Base-by-base conservation (phyloP, 2,797 vertebrate genomes). In the Acanthurus tractus region DNA sequence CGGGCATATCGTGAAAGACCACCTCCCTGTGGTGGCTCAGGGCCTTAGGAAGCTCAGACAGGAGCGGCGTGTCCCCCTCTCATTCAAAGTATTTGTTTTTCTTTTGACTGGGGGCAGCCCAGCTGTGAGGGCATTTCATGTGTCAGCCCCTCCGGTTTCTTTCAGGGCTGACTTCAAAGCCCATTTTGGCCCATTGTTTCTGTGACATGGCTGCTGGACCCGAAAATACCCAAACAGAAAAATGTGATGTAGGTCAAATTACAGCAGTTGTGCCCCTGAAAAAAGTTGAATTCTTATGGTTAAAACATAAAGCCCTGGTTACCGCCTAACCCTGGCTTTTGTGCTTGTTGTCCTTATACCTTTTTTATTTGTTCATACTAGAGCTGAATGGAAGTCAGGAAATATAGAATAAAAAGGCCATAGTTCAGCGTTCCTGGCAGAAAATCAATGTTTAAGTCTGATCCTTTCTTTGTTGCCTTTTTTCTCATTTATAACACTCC, bases 241-340 rank as follows among this genome's bases (percentile, higher is more conserved):
- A 96, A 96, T 96, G 94, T 89, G 93, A 96, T 97, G 97, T 97
- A 97, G 98, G 97, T 98, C 97, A 98, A 94, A 95, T 94, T 95
- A 91, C 93, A 95, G 96, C 95, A 95, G 92, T 94, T 94, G 95
- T 83, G 95, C 94, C 92, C 91, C 84, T 89, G 91, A 93, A 94
- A 95, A 68, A 94, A 82, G 86, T 87, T 75, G 94, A 95, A 97
- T 97, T 97, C 95, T 97, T 96, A 88, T 81, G 93, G 94, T 92
- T 82, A 91, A 88, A 91, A 93, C 92, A 86, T 92, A 94, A 94
- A 95, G 83, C 94, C 97, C 82, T 96, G 96, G 96, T 96, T 96
- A 98, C 97, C 86, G 86, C 74, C 83, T 86, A 61, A 78, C 78
- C 62, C 69, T 50, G 46, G 81, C 76, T 81, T 84, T 88, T 89